phyloP scores from a whole-genome alignment of 2,113 vertebrate genomes.

The Archocentrus centrarchus region DNA sequence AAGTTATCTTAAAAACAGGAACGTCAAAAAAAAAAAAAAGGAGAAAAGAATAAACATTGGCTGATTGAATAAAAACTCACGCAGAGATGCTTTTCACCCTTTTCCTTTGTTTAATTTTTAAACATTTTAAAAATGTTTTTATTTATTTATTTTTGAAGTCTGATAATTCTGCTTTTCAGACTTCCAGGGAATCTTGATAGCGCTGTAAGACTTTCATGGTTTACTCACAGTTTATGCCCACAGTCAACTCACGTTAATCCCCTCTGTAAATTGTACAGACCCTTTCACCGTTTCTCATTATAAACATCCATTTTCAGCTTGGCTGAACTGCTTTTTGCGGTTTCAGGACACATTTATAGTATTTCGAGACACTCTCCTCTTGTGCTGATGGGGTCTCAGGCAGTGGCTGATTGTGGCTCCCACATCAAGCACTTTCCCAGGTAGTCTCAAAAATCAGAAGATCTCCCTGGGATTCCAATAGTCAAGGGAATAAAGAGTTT shows the following conservation, averaged over 20 bases:
- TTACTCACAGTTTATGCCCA: conserved; percentile 33
- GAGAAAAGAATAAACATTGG: background rate
- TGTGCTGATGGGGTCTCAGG: conserved; percentile 62
- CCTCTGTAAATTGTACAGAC: conserved; percentile 33
- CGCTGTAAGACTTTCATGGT: conserved; percentile 22
- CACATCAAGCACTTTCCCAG: conserved; percentile 43
- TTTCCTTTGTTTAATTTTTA: background rate
- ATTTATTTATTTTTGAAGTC: background rate
- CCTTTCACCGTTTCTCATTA: conserved; percentile 28
- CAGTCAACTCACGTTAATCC: conserved; percentile 43
- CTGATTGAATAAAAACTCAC: background rate
- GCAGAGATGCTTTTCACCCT: background rate
- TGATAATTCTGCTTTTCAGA: conserved; percentile 1
- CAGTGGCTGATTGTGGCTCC: conserved; percentile 65
- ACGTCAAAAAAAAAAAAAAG: background rate
- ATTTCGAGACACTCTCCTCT: conserved; percentile 41
- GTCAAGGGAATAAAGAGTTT: conserved; percentile 37
- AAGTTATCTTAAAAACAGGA: background rate
- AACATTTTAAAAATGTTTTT: background rate
- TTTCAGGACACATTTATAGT: conserved; percentile 50
- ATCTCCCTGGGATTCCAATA: conserved; percentile 42
- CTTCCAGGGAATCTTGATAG: conserved; percentile 11
- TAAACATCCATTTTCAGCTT: conserved; percentile 58
- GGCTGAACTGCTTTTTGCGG: conserved; percentile 39
- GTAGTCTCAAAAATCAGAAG: conserved; percentile 53